Evolutionary conservation across 1,140 invertebrate species (phyloP).

Genomic region (Euura lappo): DNA sequence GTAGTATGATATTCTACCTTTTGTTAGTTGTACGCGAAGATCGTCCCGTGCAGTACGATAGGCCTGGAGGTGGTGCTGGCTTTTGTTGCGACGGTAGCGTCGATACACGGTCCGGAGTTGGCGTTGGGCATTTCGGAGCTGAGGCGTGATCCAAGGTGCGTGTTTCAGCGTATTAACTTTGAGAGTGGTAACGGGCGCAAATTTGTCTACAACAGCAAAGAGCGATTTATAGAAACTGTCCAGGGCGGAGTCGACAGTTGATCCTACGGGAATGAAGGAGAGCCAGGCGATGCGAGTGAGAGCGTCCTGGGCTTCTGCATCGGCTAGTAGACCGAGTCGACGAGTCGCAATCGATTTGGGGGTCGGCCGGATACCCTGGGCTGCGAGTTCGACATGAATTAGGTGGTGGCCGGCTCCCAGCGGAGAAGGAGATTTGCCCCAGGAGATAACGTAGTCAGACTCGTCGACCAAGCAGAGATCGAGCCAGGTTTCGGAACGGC

Average conservation of each 20-base stretch:
- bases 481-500: background rate
- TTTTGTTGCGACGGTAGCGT: background rate
- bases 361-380: background rate
- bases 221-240: background rate
- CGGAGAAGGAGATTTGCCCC: background rate
- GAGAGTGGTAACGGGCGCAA: background rate
- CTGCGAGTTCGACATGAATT: background rate
- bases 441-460: background rate
- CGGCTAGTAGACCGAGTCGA: background rate
- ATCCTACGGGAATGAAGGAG: background rate
- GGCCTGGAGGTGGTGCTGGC: background rate
- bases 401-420: background rate
- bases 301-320: background rate
- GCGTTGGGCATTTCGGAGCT: background rate
- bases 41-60: background rate
- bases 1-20: background rate
- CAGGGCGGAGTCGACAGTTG: background rate
- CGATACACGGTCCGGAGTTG: background rate
- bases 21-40: background rate
- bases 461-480: no score
- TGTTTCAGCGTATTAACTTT: background rate
- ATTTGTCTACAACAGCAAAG: background rate
- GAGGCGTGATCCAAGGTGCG: background rate
- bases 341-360: background rate
- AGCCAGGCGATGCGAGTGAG: background rate